Base-by-base conservation (phyloP, 2,113 vertebrate genomes). In the Thomomys bottae region DNA sequence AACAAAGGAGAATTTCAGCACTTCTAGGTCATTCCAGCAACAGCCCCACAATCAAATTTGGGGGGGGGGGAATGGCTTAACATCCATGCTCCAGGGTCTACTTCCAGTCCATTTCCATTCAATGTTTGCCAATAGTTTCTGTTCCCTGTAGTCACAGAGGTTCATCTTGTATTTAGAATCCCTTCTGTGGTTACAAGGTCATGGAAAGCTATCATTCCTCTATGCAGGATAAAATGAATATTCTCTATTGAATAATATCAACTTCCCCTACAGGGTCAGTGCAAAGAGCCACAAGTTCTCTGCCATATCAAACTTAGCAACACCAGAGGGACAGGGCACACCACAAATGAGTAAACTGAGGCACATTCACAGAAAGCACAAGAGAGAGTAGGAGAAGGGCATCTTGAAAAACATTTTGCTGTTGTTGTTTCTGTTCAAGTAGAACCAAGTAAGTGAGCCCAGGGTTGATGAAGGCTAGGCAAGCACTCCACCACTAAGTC, bases 1-100 rank as follows among this genome's bases (percentile, higher is more conserved):
- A 92, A 93, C 84, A 93, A 95, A 93, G 61, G 66, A 87, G 63
- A 93, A 93, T 70, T 85, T 93, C 77, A 81, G 34, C 82, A 38
- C 86, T 83, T 81, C 90, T 78, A 30, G 72, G 79, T 90, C 90
- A 95, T 84, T 66, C 34, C 32, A 66, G 66, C 82, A 76, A 72
- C 54, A 67, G 86, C 42, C 76, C 23, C 45, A 21, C 81, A 84
- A 36, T 88, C 67, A 77, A 67, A 77, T 3, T n/a, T n/a, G n/a
- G n/a, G n/a, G 45, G 63, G 14, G 21, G 70, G 64, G 77, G 42
- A 79, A 34, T 54, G 77, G 34, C 36, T 76, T 28, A n/a, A 59
- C 45, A 66, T 88, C 77, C 70, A 12, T 26, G 36, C 28, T 45
- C 21, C 20, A 32, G n/a, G 68, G 49, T 75, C 24, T 34, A 67